Base-by-base conservation (phyloP, 2,888 invertebrate genomes). In the Phengaris arion region DNA sequence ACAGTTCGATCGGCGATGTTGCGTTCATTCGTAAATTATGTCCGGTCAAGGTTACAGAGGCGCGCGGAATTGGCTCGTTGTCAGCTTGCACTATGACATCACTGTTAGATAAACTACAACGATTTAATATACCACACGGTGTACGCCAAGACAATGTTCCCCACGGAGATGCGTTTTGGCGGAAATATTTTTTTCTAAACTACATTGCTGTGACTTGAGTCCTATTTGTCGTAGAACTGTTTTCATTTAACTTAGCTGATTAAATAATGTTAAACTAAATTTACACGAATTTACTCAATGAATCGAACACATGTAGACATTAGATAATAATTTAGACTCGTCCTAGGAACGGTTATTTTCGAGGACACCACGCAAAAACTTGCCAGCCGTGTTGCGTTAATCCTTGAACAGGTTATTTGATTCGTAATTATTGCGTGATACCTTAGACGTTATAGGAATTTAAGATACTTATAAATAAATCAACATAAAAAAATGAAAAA, bases 11-110 rank as follows among this genome's bases (percentile, higher is more conserved):
- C 51, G 51, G 35, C 54, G 35, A 7, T 54, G 15, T 52, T 72
- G 52, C 52, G 52, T 72, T 72, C 51, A 72, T 35, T 51, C 52
- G 52, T 51, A 51, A 76, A 74, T 73, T 77, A 82, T 86, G 83
- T 79, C 81, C 89, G 91, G 92, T 92, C 92, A 93, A 92, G 92
- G 93, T 86, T 90, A 86, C 83, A 79, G 85, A 88, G 88, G 87
- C 86, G 89, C 79, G 76, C 78, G 78, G 83, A 84, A 83, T 92
- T 92, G 92, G 92, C 91, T 89, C 83, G 81, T 83, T 84, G 88
- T 86, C 89, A 87, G 84, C 76, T 79, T 79, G 81, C 79, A 78
- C 77, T 7, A 54, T 75, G 69, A 69, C 69, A 69, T 69, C 55
- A 69, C 15, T 12, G 59, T 54, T 46, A 13, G 68, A 75, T 55